These are phyloP conservation scores for Alitta virens DNA, from an alignment of 2,888 invertebrate genomes.

Conservation along the genomic window DNA sequence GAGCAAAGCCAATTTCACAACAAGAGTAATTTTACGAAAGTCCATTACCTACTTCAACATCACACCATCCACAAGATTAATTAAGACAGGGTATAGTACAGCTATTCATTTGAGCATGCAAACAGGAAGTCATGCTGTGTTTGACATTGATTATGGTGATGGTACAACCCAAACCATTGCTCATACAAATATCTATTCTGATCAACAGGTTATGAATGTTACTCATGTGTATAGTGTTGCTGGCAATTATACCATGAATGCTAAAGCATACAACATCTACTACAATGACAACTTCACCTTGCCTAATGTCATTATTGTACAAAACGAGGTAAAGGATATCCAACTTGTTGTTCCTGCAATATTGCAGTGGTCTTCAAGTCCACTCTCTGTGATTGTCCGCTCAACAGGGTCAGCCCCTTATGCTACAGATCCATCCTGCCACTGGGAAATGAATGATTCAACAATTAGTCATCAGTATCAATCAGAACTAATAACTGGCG, in stretches of 20 bases:
- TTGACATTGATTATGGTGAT: not conserved
- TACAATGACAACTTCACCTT: not conserved
- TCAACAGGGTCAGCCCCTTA: not conserved
- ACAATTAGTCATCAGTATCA: not conserved
- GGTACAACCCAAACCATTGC: not conserved
- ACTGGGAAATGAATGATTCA: not conserved
- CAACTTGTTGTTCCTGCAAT: not conserved
- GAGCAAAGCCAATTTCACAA: not conserved
- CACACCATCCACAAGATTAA: not conserved
- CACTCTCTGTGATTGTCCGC: not conserved
- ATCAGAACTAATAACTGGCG: not conserved
- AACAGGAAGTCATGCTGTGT: not conserved
- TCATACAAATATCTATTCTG: not conserved
- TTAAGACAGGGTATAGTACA: not conserved
- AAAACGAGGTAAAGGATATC: not conserved
- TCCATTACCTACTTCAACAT: not conserved
- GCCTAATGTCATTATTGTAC: not conserved
- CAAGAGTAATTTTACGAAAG: not conserved
- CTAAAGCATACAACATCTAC: not conserved
- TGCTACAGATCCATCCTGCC: not conserved
- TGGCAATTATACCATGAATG: not conserved
- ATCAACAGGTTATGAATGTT: not conserved
- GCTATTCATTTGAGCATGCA: not conserved
- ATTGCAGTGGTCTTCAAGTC: not conserved
- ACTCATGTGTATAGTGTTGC: not conserved